Conservation (phyloP, 2,888 invertebrate species). For the Therioaphis trifolii region DNA sequence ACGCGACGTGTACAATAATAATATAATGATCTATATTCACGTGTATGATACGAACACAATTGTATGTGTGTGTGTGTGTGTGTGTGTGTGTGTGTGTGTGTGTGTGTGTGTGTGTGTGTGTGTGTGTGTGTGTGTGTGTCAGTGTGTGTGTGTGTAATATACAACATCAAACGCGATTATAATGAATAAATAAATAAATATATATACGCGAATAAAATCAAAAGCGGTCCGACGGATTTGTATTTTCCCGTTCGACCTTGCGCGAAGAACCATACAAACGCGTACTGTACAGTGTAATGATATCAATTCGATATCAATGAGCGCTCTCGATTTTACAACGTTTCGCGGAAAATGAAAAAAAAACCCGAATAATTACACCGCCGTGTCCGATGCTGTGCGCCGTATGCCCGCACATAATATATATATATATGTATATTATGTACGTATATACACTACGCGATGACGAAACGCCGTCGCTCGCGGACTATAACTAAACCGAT, state of each 20-base stretch:
- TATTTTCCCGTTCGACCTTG: constrained; percentile 2
- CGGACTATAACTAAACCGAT: constrained; percentile 42
- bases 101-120: too few species aligned
- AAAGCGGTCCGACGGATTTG: neutral
- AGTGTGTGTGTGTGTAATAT: too few species aligned
- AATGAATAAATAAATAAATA: too few species aligned
- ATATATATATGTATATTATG: too few species aligned
- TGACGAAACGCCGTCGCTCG: constrained; percentile 16
- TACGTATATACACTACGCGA: neutral
- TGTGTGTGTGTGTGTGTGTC: too few species aligned
- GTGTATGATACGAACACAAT: too few species aligned
- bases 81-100: too few species aligned
- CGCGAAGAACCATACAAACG: neutral
- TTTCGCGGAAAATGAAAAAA: neutral
- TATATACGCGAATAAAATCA: neutral
- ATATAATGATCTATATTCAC: too few species aligned
- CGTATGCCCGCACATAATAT: neutral
- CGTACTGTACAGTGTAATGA: too few species aligned
- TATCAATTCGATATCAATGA: neutral
- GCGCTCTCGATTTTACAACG: neutral
- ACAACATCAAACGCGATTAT: too few species aligned
- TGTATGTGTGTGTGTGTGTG: too few species aligned
- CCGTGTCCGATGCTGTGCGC: neutral
- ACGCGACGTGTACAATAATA: too few species aligned
- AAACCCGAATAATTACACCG: neutral